phyloP scores from a whole-genome alignment of 2,888 invertebrate genomes.

The Lasioglossum leucozonium region DNA sequence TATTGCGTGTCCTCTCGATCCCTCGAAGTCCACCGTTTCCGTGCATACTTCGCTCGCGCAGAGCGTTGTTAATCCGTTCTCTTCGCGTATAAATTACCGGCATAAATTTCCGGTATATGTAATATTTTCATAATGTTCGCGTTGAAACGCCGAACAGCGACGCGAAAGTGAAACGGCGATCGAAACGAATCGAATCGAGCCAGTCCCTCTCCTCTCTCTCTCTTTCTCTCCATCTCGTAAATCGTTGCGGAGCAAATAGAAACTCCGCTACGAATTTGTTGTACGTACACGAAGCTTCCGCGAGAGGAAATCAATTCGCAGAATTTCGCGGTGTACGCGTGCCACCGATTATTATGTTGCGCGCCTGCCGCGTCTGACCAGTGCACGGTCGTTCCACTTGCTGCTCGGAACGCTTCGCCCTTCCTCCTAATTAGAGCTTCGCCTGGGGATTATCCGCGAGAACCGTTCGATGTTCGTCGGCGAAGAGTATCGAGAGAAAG shows the following conservation, averaged over 20 bases:
- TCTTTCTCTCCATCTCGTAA: not conserved
- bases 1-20: not conserved
- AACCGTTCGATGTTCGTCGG: not conserved
- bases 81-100: not conserved
- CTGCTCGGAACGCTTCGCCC: not conserved
- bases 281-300: not conserved
- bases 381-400: not conserved
- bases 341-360: not conserved
- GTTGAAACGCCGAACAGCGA: not conserved
- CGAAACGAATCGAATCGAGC: not conserved
- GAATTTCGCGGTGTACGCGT: not conserved
- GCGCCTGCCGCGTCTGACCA: not conserved
- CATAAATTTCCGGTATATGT: not conserved
- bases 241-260: not conserved
- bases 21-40: not conserved
- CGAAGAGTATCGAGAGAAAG: not conserved
- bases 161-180: not conserved
- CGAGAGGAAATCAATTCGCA: slow-evolving; percentile 4
- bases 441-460: not conserved
- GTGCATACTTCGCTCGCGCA: not conserved
- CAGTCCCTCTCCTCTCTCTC: not conserved
- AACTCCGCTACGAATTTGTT: not conserved
- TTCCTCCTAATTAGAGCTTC: not conserved
- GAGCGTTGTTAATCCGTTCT: slow-evolving; percentile 5
- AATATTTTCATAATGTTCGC: not conserved